phyloP scores from a whole-genome alignment of 2,888 invertebrate genomes.

The Nemotelus nigrinus region DNA sequence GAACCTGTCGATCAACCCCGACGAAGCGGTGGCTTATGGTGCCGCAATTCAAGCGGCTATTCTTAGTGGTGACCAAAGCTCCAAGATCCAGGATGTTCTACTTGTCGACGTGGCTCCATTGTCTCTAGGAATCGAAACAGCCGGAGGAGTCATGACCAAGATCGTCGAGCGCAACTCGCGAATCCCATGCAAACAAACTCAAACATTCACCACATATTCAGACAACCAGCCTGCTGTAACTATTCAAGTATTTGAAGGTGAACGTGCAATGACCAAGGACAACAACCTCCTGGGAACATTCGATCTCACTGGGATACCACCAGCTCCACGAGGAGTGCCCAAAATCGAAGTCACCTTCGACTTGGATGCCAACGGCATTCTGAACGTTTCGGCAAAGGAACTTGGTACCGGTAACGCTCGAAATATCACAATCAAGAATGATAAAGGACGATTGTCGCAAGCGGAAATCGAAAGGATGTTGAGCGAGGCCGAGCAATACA shows the following conservation, averaged over 20 bases:
- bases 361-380: slow-evolving; percentile 93
- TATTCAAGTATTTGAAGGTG: slow-evolving; percentile 80
- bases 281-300: slow-evolving; percentile 96
- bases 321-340: slow-evolving; percentile 89
- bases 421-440: slow-evolving; percentile 84
- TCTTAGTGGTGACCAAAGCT: slow-evolving; percentile 74
- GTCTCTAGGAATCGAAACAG: slow-evolving; percentile 81
- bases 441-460: slow-evolving; percentile 82
- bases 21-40: slow-evolving; percentile 83
- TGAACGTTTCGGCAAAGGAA: slow-evolving; percentile 85
- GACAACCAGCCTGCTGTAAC: slow-evolving; percentile 83
- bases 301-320: slow-evolving; percentile 94
- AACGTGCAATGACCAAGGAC: slow-evolving; percentile 90
- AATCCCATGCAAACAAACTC: slow-evolving; percentile 77
- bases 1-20: slow-evolving; percentile 81
- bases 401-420: slow-evolving; percentile 75
- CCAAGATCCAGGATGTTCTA: slow-evolving; percentile 78
- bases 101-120: slow-evolving; percentile 76
- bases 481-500: slow-evolving; percentile 77
- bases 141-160: slow-evolving; percentile 83
- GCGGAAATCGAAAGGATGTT: slow-evolving; percentile 85
- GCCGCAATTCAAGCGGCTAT: slow-evolving; percentile 81
- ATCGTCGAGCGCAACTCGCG: slow-evolving; percentile 77
- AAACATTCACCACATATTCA: slow-evolving; percentile 81
- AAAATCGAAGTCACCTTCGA: slow-evolving; percentile 86